These are phyloP conservation scores for Panopea generosa DNA, from an alignment of 2,888 invertebrate species.

Conservation along the genomic window DNA sequence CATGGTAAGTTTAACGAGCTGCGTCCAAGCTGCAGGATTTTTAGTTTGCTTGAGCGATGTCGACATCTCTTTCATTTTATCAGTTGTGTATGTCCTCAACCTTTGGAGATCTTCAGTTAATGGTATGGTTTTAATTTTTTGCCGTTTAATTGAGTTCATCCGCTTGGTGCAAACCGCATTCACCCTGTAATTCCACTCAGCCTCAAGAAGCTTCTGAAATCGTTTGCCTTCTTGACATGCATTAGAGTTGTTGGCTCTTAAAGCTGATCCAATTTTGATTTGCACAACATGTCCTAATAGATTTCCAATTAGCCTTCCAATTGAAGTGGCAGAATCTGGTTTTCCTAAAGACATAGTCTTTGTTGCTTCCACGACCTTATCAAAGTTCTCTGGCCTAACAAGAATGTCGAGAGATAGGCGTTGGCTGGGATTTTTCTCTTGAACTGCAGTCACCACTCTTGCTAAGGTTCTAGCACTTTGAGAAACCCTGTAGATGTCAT, in stretches of 20 bases:
- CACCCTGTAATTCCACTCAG: conserved; percentile 3
- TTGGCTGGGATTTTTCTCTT: conserved; percentile 10
- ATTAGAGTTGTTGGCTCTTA: neutral
- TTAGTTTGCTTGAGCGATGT: conserved; percentile 1
- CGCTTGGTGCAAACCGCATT: neutral
- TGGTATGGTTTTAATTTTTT: conserved; percentile 32
- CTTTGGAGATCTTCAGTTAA: conserved; percentile 36
- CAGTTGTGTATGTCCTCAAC: neutral
- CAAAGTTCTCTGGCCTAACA: conserved; percentile 23
- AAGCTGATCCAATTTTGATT: neutral
- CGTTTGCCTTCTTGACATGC: neutral
- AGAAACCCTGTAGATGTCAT: conserved; percentile 11
- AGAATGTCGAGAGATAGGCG: conserved; percentile 3
- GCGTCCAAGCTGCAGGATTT: conserved; percentile 13
- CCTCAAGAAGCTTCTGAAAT: neutral
- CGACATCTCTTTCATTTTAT: conserved; percentile 13
- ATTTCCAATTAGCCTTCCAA: neutral
- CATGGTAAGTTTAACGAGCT: conserved; percentile 30
- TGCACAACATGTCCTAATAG: neutral
- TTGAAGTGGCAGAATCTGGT: neutral
- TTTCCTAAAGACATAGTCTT: conserved; percentile 1
- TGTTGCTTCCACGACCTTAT: conserved; percentile 14
- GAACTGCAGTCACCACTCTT: conserved; percentile 23
- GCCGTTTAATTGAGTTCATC: neutral
- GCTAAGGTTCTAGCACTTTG: conserved; percentile 30